Percentiles rank a stretch among this genome's conserved stretches.
phyloP scores from a whole-genome alignment of 2,888 invertebrate species.

The Hypomecis punctinalis region DNA sequence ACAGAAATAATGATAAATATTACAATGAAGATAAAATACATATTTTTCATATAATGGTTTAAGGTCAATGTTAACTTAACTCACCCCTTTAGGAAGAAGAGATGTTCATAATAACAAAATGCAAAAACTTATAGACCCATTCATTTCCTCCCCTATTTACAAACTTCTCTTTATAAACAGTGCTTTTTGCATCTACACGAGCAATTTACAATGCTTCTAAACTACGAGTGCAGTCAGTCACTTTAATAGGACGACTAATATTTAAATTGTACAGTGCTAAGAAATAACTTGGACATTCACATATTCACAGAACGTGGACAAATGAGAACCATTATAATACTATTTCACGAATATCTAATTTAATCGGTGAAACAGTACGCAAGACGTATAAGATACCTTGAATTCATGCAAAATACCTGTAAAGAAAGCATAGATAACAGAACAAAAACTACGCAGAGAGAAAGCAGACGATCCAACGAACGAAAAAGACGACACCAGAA shows the following conservation, averaged over 20 bases:
- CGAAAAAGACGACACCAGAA: conserved; percentile 63
- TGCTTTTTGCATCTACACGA: conserved; percentile 44
- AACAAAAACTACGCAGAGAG: conserved; percentile 65
- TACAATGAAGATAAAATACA: background rate
- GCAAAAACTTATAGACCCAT: conserved; percentile 14
- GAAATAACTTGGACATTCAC: conserved; percentile 36
- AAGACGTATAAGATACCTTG: conserved; percentile 32
- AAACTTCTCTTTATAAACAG: conserved; percentile 28
- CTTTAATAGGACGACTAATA: conserved; percentile 24
- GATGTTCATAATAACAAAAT: conserved; percentile 16
- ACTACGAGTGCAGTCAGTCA: conserved; percentile 43
- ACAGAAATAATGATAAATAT: background rate
- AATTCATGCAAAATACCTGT: conserved; percentile 42
- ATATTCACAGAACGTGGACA: conserved; percentile 33
- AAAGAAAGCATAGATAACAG: conserved; percentile 47
- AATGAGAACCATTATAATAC: conserved; percentile 13
- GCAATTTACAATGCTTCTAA: conserved; percentile 56
- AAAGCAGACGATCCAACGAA: conserved; percentile 61
- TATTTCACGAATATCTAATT: conserved; percentile 12
- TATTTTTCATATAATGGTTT: no score
- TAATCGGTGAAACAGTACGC: conserved; percentile 30
- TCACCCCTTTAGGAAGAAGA: conserved; percentile 9
- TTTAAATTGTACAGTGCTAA: conserved; percentile 25
- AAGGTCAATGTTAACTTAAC: background rate
- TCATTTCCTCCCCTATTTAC: conserved; percentile 15